phyloP scores from a whole-genome alignment of 2,113 vertebrate genomes.

The Aspiorhynchus laticeps region DNA sequence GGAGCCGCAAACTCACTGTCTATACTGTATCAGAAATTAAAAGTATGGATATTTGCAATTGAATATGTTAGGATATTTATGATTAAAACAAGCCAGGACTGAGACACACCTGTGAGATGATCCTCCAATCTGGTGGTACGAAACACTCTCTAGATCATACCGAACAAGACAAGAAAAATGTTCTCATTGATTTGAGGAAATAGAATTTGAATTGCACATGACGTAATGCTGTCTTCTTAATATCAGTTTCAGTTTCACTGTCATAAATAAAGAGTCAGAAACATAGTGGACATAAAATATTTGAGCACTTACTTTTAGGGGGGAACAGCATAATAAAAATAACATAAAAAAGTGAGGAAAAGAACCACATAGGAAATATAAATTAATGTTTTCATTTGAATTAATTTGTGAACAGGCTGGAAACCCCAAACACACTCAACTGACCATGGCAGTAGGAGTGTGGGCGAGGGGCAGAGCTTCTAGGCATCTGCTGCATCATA shows the following conservation, averaged over 20 bases:
- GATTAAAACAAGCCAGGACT: background rate
- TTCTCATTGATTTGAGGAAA: background rate
- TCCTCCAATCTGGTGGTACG: constrained; percentile 30
- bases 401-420: background rate
- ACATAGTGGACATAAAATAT: background rate
- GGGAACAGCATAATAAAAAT: background rate
- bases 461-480: constrained; percentile 45
- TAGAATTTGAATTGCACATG: background rate
- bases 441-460: constrained; percentile 58
- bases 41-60: background rate
- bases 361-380: background rate
- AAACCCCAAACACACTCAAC: constrained; percentile 17
- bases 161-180: constrained; percentile 4
- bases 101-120: constrained; percentile 56
- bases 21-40: constrained; percentile 50
- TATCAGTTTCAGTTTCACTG: background rate
- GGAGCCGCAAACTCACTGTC: constrained; percentile 37
- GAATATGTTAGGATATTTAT: background rate
- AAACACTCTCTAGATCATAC: constrained; percentile 44
- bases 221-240: background rate
- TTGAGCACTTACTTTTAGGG: background rate
- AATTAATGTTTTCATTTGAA: background rate
- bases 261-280: background rate
- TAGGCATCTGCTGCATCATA: constrained; percentile 15
- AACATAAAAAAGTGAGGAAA: background rate